phyloP scores from a whole-genome alignment of 1,140 invertebrate genomes.

The Diachasma alloeum region DNA sequence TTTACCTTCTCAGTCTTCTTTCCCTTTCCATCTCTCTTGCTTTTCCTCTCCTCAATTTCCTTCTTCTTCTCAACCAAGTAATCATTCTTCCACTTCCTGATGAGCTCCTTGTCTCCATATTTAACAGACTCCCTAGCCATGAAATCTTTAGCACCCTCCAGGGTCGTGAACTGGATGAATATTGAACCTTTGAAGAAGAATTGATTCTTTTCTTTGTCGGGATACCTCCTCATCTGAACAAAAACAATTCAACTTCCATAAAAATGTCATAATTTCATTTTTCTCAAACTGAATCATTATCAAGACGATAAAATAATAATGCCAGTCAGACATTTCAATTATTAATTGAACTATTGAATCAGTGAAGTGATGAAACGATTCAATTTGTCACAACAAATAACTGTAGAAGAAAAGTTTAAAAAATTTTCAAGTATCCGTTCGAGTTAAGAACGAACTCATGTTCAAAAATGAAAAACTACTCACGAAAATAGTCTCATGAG shows the following conservation, averaged over 20 bases:
- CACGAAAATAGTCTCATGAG: conserved; percentile 79
- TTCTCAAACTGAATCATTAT: too few species aligned
- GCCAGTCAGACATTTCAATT: too few species aligned
- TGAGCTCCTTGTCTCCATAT: conserved; percentile 76
- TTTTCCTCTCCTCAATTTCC: conserved; percentile 70
- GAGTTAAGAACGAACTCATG: too few species aligned
- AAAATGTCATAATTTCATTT: too few species aligned
- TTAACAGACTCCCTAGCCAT: conserved; percentile 73
- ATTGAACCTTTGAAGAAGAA: conserved; percentile 87
- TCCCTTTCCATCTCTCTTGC: conserved; percentile 66
- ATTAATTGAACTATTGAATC: too few species aligned
- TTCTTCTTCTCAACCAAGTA: conserved; percentile 78
- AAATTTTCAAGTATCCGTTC: too few species aligned
- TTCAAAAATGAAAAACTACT: too few species aligned
- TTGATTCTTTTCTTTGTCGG: conserved; percentile 72
- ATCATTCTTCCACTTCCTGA: conserved; percentile 73
- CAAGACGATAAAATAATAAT: too few species aligned
- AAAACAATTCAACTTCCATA: conserved; percentile 28
- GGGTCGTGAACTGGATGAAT: conserved; percentile 83
- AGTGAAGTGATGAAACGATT: too few species aligned
- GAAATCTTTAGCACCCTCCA: conserved; percentile 76
- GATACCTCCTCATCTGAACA: conserved; percentile 74
- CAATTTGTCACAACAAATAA: too few species aligned
- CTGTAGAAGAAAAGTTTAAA: too few species aligned
- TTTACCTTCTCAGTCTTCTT: conserved; percentile 16